Evolutionary conservation across 2,888 invertebrate species (phyloP).

Genomic region (Geotrupes spiniger): DNA sequence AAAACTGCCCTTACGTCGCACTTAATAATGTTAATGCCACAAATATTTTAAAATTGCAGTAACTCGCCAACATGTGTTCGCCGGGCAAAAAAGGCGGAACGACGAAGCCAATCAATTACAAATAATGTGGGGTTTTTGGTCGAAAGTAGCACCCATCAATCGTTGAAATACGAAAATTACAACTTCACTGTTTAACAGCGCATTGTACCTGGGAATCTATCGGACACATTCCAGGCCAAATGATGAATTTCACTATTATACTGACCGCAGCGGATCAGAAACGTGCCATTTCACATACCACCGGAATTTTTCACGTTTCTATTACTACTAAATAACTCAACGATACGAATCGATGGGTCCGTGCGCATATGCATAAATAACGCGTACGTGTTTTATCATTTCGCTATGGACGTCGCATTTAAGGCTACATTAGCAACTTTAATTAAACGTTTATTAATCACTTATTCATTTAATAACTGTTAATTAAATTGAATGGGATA

Average conservation of each 20-base stretch:
- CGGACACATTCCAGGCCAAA: constrained; percentile 17
- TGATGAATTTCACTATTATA: constrained; percentile 20
- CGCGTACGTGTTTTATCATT: not conserved
- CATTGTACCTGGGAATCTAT: constrained; percentile 2
- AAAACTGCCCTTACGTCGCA: no score
- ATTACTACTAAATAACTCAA: constrained; percentile 6
- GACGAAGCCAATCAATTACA: constrained; percentile 15
- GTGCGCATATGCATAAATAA: not conserved
- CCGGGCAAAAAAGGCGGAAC: no score
- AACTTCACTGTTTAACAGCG: constrained; percentile 16
- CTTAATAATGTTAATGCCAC: no score
- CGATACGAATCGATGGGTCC: constrained; percentile 6
- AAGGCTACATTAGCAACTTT: no score
- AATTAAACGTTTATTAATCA: no score
- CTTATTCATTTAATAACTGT: no score
- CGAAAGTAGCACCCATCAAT: constrained; percentile 18
- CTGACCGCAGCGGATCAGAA: constrained; percentile 19
- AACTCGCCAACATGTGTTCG: no score
- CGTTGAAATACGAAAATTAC: constrained; percentile 17
- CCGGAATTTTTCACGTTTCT: not conserved
- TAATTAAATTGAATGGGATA: no score
- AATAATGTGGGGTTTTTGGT: constrained; percentile 17
- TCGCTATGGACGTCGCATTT: no score
- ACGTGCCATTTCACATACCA: constrained; percentile 19
- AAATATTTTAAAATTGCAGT: no score